phyloP scores from a whole-genome alignment of 2,113 vertebrate species.

The Cheilinus undulatus region DNA sequence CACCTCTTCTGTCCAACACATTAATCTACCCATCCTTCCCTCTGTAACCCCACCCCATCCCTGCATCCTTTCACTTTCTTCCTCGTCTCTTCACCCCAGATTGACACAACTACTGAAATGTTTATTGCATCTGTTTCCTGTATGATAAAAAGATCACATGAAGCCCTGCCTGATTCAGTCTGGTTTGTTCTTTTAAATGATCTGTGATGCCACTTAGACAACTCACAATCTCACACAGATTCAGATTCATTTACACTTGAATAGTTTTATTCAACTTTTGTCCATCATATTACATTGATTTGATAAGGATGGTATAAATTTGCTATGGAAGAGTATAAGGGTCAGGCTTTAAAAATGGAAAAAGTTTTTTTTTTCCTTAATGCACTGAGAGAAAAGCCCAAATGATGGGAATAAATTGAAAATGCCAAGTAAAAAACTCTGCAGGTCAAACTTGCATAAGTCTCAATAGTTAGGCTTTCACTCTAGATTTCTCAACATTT shows the following conservation, averaged over 20 bases:
- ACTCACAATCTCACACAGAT: slow-evolving; percentile 13
- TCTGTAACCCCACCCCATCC: slow-evolving; percentile 10
- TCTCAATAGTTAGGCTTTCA: no score
- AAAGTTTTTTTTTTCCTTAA: no score
- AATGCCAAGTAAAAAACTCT: no score
- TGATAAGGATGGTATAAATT: no score
- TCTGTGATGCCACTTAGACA: slow-evolving; percentile 32
- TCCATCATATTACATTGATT: no score
- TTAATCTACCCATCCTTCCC: slow-evolving; percentile 3
- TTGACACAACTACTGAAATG: slow-evolving; percentile 31
- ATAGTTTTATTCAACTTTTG: not conserved
- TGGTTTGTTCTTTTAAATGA: slow-evolving; percentile 52
- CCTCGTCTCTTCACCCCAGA: slow-evolving; percentile 5
- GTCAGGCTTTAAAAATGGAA: no score
- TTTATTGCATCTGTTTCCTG: slow-evolving; percentile 44
- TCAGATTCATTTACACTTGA: not conserved
- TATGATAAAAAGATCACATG: slow-evolving; percentile 49
- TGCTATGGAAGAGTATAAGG: no score
- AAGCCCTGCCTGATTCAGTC: slow-evolving; percentile 49
- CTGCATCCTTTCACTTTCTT: not conserved
- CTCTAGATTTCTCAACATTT: no score
- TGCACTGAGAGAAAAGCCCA: no score
- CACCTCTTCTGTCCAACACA: slow-evolving; percentile 38
- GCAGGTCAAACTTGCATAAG: no score
- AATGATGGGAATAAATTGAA: no score